Evolutionary conservation across 2,113 vertebrate species (phyloP).

Genomic region (Eulacestoma nigropectus): DNA sequence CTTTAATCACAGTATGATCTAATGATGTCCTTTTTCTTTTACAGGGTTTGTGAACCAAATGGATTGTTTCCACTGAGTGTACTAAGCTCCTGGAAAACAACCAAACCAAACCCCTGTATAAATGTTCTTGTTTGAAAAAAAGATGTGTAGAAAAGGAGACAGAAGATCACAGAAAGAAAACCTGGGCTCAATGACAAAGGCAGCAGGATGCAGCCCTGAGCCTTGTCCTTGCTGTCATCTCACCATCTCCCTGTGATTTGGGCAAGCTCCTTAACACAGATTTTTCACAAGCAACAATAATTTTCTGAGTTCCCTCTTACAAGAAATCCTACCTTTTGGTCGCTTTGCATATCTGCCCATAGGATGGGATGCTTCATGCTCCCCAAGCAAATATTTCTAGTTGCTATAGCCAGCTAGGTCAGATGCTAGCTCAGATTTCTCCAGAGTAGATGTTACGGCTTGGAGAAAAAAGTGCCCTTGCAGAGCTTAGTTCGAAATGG

Average conservation of each 20-base stretch:
- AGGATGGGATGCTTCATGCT: not conserved
- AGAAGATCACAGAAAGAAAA: not conserved
- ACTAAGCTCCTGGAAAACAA: not conserved
- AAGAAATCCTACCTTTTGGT: not conserved
- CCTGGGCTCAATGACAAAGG: not conserved
- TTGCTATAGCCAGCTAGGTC: not conserved
- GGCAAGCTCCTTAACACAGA: not conserved
- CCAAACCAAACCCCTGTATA: not conserved
- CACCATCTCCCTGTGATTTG: not conserved
- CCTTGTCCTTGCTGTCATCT: not conserved
- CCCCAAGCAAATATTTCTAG: not conserved
- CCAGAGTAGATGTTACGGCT: not conserved
- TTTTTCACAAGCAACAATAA: not conserved
- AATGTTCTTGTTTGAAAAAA: not conserved
- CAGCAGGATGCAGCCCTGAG: not conserved
- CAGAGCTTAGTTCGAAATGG: not conserved
- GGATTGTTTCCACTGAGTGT: not conserved
- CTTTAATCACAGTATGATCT: not conserved
- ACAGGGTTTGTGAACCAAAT: not conserved
- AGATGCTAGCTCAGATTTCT: not conserved
- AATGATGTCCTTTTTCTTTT: not conserved
- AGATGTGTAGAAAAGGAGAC: not conserved
- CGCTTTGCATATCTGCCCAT: not conserved
- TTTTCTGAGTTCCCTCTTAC: not conserved
- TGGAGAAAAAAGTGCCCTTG: not conserved